Percentiles rank a stretch among this genome's conserved stretches.
phyloP scores from a whole-genome alignment of 2,797 vertebrate genomes.

The Pristis pectinata region DNA sequence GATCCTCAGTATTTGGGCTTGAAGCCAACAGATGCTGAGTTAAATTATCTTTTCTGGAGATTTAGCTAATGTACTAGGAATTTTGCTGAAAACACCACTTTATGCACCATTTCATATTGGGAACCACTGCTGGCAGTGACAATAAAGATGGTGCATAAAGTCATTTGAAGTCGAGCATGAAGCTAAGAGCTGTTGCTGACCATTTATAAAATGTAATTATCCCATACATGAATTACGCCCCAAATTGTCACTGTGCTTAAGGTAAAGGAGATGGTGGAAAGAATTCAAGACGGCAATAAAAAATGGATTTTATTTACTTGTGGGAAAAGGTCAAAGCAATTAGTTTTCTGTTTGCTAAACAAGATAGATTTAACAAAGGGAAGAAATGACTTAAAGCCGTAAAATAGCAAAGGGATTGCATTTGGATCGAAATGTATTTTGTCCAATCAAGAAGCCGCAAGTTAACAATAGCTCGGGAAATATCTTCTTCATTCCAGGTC shows the following conservation, averaged over 20 bases:
- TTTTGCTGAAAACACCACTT: neutral
- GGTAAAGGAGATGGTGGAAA: neutral
- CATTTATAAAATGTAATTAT: neutral
- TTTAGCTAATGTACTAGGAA: neutral
- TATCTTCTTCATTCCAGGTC: neutral
- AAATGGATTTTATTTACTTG: neutral
- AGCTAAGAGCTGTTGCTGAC: neutral
- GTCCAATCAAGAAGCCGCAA: conserved; percentile 10
- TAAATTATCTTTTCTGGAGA: neutral
- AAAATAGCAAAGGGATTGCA: neutral
- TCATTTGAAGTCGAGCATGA: neutral
- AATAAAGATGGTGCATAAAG: neutral
- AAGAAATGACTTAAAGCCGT: neutral
- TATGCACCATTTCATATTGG: neutral
- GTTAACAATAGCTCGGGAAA: neutral
- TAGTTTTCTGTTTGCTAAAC: neutral
- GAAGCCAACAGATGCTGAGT: neutral
- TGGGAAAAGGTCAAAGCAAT: neutral
- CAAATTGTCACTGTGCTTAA: neutral
- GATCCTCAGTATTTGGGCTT: neutral
- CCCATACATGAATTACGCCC: neutral
- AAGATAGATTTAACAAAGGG: neutral
- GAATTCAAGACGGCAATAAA: neutral
- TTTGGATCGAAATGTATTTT: neutral
- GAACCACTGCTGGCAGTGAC: neutral